A percentile compares a stretch with the other conserved stretches of the same genome.
phyloP scores from a whole-genome alignment of 1,140 invertebrate genomes.

The Adelges cooleyi region DNA sequence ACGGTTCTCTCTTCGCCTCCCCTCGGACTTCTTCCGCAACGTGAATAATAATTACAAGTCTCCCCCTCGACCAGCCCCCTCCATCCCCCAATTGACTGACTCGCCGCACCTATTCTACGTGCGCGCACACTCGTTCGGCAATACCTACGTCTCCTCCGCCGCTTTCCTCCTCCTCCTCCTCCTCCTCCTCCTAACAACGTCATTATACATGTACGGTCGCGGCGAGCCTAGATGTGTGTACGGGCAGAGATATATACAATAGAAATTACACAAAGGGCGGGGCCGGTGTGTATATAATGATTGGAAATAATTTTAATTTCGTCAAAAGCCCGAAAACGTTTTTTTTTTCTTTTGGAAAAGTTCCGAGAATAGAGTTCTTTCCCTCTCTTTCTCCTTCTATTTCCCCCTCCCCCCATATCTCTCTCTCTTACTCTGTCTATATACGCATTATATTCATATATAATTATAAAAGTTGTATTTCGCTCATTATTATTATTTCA shows the following conservation, averaged over 20 bases:
- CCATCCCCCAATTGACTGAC: too few relatives aligned
- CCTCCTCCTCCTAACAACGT: too few relatives aligned
- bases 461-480: too few relatives aligned
- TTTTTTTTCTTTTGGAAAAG: background rate
- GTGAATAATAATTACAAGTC: slow-evolving; percentile 24
- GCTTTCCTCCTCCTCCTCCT: too few relatives aligned
- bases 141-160: too few relatives aligned
- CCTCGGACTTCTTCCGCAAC: background rate
- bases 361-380: background rate
- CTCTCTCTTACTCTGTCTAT: background rate
- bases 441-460: too few relatives aligned
- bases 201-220: background rate
- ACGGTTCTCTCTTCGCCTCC: background rate
- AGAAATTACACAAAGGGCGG: background rate
- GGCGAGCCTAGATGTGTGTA: background rate
- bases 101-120: background rate
- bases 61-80: background rate
- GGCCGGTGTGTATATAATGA: background rate
- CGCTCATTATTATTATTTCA: too few relatives aligned
- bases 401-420: background rate
- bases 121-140: background rate
- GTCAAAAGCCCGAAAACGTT: slow-evolving; percentile 13
- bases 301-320: slow-evolving; percentile 24
- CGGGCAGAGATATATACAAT: background rate
- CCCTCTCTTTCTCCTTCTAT: background rate